Conservation (phyloP, 1,140 invertebrate genomes). For the Drosophila punjabiensis region DNA sequence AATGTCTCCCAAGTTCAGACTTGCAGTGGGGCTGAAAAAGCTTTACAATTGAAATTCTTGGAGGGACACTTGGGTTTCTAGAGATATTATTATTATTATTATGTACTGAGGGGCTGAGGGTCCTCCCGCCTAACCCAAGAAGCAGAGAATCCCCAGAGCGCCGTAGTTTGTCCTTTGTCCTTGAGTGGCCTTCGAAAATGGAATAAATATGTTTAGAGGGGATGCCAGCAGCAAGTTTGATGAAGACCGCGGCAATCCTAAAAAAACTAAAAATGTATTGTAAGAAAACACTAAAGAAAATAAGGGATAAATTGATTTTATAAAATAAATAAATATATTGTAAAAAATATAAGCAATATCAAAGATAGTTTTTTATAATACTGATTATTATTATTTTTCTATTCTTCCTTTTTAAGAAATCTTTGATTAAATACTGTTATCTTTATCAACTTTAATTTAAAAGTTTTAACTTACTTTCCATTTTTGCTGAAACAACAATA, state of each 20-base stretch:
- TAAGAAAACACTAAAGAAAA: not conserved
- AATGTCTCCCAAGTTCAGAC: slow-evolving; percentile 38
- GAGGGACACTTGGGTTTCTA: slow-evolving; percentile 6
- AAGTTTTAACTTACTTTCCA: not conserved
- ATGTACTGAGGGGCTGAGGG: not conserved
- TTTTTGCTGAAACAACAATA: not conserved
- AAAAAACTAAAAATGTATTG: not conserved
- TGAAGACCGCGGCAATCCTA: not conserved
- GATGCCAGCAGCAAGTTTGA: not conserved
- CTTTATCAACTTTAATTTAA: not conserved
- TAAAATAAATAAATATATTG: not conserved
- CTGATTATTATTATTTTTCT: not conserved
- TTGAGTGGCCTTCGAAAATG: slow-evolving; percentile 25
- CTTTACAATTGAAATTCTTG: slow-evolving; percentile 19
- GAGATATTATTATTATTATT: slow-evolving; percentile 30
- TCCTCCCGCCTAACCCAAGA: not conserved
- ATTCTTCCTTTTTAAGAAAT: not conserved
- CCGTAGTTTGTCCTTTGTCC: slow-evolving; percentile 26
- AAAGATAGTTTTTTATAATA: not conserved
- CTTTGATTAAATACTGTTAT: not conserved
- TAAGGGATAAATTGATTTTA: not conserved
- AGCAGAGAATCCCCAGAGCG: slow-evolving; percentile 5
- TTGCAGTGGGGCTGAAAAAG: not conserved
- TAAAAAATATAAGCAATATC: not conserved
- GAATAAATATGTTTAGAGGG: slow-evolving; percentile 18